Percentiles rank a stretch among this genome's conserved stretches.
These are phyloP conservation scores for Sminthurides bifidus DNA, from an alignment of 1,140 invertebrate species.

Conservation along the genomic window DNA sequence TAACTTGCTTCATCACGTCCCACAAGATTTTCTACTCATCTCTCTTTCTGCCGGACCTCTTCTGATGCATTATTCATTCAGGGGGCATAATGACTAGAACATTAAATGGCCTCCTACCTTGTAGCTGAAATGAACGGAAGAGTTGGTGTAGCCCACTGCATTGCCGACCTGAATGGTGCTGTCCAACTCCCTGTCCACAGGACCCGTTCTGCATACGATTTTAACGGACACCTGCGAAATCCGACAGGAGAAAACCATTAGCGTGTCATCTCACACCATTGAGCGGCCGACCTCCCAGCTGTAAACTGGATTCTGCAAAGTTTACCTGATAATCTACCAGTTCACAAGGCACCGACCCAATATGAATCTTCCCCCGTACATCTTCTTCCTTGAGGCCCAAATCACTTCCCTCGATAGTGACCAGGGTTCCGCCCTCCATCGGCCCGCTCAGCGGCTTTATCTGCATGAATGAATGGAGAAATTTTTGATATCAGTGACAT, in stretches of 20 bases:
- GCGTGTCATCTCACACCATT: too few species aligned
- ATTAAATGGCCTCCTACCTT: slow-evolving; percentile 45
- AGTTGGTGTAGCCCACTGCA: slow-evolving; percentile 74
- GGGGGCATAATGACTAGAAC: background rate
- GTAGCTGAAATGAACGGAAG: slow-evolving; percentile 77
- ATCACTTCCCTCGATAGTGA: slow-evolving; percentile 93
- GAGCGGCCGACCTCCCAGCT: too few species aligned
- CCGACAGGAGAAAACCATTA: too few species aligned
- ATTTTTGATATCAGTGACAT: background rate
- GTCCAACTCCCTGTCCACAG: slow-evolving; percentile 52
- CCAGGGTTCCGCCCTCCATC: slow-evolving; percentile 84
- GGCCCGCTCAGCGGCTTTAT: slow-evolving; percentile 89
- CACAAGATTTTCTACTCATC: too few species aligned
- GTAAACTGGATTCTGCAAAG: background rate
- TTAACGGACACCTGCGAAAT: slow-evolving; percentile 60
- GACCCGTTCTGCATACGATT: slow-evolving; percentile 74
- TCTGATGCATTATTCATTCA: background rate
- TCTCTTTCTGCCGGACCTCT: background rate
- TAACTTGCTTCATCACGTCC: too few species aligned
- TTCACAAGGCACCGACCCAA: slow-evolving; percentile 77
- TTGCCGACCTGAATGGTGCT: slow-evolving; percentile 79
- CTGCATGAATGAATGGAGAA: slow-evolving; percentile 36
- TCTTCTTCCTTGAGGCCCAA: slow-evolving; percentile 81
- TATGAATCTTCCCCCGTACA: slow-evolving; percentile 77
- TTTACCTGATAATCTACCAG: slow-evolving; percentile 65